Evolutionary conservation across 2,797 vertebrate species (phyloP), one percentile per base, ranked within the genome.

Genomic region (Brachyrhaphis roseni): DNA sequence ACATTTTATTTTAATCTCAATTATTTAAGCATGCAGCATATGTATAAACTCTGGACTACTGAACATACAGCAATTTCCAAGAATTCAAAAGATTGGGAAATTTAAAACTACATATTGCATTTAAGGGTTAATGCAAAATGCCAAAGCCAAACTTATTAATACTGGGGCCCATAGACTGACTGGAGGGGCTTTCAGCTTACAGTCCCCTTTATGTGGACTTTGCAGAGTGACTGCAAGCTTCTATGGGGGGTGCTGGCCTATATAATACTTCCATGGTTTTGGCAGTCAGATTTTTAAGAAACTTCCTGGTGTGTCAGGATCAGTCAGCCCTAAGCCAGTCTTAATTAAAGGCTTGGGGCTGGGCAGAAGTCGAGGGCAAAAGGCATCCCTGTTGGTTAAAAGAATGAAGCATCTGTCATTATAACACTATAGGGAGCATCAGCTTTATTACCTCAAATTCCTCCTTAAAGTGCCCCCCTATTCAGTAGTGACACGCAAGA

Each of bases 291-390:
- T 93, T 93, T 94, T 94, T 89, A 94, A 95, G 94, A 96, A 95
- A 94, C 95, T 94, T 95, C 95, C 95, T 92, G 94, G 94, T 94
- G 95, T 95, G 94, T 95, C 94, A 94, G 93, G 94, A 95, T 94
- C 95, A 95, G 93, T 95, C 92, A 92, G 90, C 91, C 91, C 93
- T 96, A 96, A 96, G 95, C 95, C 95, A 95, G 93, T 94, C 95
- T 96, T 96, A 96, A 96, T 96, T 96, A 96, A 96, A 95, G 93
- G 93, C 94, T 95, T 90, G 92, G 90, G 93, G 92, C 93, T 91
- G 92, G 91, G 90, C 92, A 91, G 89, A 93, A 94, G 90, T 94
- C 83, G 87, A 92, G 93, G 92, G 92, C 92, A 95, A 93, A 95
- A 93, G 91, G 92, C 91, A 92, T 91, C 92, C 92, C 91, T 84